phyloP scores from a whole-genome alignment of 2,113 vertebrate species.

The Petromus typicus region DNA sequence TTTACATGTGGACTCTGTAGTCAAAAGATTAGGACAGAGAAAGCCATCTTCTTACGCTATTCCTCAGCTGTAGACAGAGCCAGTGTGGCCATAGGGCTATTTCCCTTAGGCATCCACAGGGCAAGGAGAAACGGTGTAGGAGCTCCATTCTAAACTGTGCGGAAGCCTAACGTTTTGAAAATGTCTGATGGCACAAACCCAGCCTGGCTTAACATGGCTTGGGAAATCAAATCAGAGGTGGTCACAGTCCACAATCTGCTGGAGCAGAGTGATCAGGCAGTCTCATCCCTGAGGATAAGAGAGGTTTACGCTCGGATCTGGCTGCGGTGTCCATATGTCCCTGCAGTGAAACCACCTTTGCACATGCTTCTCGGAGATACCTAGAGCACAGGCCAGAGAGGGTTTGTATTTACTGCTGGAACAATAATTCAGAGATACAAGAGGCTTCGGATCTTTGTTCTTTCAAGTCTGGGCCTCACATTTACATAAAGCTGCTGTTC shows the following conservation, averaged over 20 bases:
- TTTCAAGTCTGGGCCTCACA: background rate
- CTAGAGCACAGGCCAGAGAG: fast-evolving
- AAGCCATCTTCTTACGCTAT: fast-evolving
- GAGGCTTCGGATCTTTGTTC: conserved; percentile 47
- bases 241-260: background rate
- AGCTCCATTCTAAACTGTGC: background rate
- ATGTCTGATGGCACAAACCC: background rate
- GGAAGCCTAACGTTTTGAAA: background rate
- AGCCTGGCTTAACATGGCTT: background rate
- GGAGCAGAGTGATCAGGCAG: background rate
- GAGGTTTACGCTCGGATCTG: fast-evolving
- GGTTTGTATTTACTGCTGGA: background rate
- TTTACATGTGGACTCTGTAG: background rate
- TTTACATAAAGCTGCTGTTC: conserved; percentile 31
- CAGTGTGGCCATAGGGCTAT: background rate
- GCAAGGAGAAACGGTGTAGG: background rate
- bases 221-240: background rate
- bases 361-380: background rate
- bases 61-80: background rate
- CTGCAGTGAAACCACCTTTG: background rate
- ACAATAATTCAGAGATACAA: background rate
- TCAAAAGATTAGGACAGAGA: background rate
- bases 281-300: background rate
- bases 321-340: fast-evolving
- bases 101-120: background rate